These are phyloP conservation scores for Syritta pipiens DNA, from an alignment of 2,888 invertebrate genomes.

Conservation along the genomic window DNA sequence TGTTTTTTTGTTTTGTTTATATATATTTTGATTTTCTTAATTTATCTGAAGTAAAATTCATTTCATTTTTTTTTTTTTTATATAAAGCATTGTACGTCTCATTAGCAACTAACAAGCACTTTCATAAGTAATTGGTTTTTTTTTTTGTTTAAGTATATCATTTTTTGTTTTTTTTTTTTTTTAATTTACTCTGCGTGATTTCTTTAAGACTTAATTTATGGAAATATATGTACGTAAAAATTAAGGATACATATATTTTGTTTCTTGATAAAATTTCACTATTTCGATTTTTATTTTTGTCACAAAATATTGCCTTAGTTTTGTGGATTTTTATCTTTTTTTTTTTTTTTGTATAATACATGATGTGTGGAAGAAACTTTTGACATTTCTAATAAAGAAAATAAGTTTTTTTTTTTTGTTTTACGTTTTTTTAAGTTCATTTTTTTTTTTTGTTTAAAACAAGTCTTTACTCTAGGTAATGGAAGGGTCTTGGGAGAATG, in stretches of 20 bases:
- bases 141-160: constrained; percentile 36
- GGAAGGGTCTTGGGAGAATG: constrained; percentile 32
- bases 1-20: constrained; percentile 5
- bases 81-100: constrained; percentile 70
- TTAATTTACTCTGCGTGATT: constrained; percentile 34
- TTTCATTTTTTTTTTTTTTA: constrained; percentile 42
- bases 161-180: constrained; percentile 39
- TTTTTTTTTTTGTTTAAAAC: constrained; percentile 36
- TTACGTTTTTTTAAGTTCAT: constrained; percentile 12
- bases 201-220: constrained; percentile 35
- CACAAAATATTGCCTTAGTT: constrained; percentile 64
- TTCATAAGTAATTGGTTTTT: constrained; percentile 66
- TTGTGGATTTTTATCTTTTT: background rate
- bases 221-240: constrained; percentile 50
- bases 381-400: constrained; percentile 57
- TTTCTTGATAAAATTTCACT: constrained; percentile 70
- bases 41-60: constrained; percentile 59
- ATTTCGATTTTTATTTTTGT: constrained; percentile 46
- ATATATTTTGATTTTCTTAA: constrained; percentile 42
- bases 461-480: constrained; percentile 69
- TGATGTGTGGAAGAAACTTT: constrained; percentile 65
- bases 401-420: constrained; percentile 35
- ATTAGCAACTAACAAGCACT: constrained; percentile 69
- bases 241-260: constrained; percentile 49
- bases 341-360: constrained; percentile 59